Percentiles rank a stretch among this genome's conserved stretches.
These are phyloP conservation scores for Eupelmus urozonus DNA, from an alignment of 2,888 invertebrate genomes.

Conservation along the genomic window DNA sequence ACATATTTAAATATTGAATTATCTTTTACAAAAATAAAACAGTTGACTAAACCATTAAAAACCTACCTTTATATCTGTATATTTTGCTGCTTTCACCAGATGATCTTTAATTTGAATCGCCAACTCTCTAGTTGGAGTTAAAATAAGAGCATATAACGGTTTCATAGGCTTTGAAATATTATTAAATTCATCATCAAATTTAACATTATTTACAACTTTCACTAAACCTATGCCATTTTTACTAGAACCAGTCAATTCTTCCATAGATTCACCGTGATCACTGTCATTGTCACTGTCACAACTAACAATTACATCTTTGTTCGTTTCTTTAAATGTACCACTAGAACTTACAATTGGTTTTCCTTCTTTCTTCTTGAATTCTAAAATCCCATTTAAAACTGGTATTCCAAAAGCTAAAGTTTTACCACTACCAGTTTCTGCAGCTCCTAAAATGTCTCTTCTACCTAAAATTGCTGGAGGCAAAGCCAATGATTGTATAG, in stretches of 20 bases:
- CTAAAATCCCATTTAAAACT: slow-evolving; percentile 90
- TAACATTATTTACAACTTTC: slow-evolving; percentile 80
- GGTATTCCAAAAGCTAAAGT: slow-evolving; percentile 98
- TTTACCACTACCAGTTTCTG: slow-evolving; percentile 99
- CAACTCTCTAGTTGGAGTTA: slow-evolving; percentile 97
- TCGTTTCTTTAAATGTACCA: slow-evolving; percentile 68
- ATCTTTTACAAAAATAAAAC: no score
- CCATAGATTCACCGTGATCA: slow-evolving; percentile 68
- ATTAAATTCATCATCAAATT: slow-evolving; percentile 73
- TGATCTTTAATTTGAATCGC: slow-evolving; percentile 96
- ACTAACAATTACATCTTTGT: slow-evolving; percentile 71
- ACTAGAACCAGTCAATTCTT: slow-evolving; percentile 60
- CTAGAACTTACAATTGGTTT: slow-evolving; percentile 65
- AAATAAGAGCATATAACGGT: slow-evolving; percentile 88
- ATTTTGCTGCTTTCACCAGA: slow-evolving; percentile 87
- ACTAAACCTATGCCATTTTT: slow-evolving; percentile 80
- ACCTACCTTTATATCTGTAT: slow-evolving; percentile 83
- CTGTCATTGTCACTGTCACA: slow-evolving; percentile 77
- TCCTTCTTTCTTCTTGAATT: slow-evolving; percentile 79
- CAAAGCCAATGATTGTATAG: slow-evolving; percentile 90
- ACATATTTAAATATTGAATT: slow-evolving; percentile 31
- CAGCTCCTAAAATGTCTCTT: slow-evolving; percentile 97
- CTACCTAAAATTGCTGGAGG: slow-evolving; percentile 91
- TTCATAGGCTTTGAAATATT: slow-evolving; percentile 76
- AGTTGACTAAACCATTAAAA: slow-evolving; percentile 18